Evolutionary conservation across 2,888 invertebrate species (phyloP).

Genomic region (Ernsta delagoae): DNA sequence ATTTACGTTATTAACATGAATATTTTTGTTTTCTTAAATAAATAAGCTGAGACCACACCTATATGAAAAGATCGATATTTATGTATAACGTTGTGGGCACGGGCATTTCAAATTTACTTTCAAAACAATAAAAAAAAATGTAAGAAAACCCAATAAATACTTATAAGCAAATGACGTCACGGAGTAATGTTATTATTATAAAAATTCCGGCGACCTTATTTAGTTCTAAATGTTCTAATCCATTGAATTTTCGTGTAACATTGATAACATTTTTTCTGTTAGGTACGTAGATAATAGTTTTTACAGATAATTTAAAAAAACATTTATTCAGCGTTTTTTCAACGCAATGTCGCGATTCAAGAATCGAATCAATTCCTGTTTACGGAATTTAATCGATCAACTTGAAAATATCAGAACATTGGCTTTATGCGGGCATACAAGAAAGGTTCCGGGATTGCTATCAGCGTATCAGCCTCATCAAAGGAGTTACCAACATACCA

Average conservation of each 20-base stretch:
- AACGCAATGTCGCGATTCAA: constrained; percentile 16
- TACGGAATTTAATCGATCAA: not conserved
- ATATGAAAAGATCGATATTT: no score
- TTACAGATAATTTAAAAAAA: not conserved
- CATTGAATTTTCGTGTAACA: not conserved
- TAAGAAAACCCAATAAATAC: not conserved
- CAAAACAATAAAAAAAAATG: no score
- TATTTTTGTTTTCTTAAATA: no score
- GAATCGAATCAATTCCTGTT: constrained; percentile 31
- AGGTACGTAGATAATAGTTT: not conserved
- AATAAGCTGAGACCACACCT: no score
- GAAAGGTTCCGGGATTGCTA: no score
- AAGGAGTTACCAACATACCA: no score
- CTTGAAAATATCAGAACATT: no score
- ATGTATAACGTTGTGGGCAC: no score
- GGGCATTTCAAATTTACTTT: no score
- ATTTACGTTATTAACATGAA: no score
- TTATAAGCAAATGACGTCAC: not conserved
- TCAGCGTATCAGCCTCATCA: no score
- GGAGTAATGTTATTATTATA: not conserved
- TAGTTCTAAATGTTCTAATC: not conserved
- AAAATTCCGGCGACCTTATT: constrained; percentile 1
- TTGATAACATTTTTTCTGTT: constrained; percentile 1
- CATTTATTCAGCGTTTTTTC: not conserved
- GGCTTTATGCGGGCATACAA: no score